A percentile compares a stretch with the other conserved stretches of the same genome.
phyloP scores from a whole-genome alignment of 1,140 invertebrate genomes.

The Ylistrum balloti region DNA sequence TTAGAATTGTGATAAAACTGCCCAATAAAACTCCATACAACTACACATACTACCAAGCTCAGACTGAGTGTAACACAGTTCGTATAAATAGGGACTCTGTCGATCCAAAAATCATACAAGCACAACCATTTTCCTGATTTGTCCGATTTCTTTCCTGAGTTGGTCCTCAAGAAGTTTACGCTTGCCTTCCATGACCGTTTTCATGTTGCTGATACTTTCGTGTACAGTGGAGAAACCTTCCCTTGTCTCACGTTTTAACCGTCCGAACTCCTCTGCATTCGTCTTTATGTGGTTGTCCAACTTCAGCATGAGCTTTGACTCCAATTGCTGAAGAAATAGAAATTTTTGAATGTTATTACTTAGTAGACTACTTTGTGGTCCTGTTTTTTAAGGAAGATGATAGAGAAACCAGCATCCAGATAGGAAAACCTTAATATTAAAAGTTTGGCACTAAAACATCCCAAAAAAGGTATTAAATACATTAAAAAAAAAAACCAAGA shows the following conservation, averaged over 20 bases:
- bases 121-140: slow-evolving; percentile 77
- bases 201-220: slow-evolving; percentile 81
- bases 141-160: slow-evolving; percentile 80
- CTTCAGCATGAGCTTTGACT: slow-evolving; percentile 70
- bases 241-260: slow-evolving; percentile 78
- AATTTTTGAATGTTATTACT: neutral
- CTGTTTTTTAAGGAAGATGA: too few relatives aligned
- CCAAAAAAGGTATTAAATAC: too few relatives aligned
- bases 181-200: slow-evolving; percentile 81
- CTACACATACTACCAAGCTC: too few relatives aligned
- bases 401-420: too few relatives aligned
- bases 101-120: slow-evolving; percentile 59
- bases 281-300: slow-evolving; percentile 70
- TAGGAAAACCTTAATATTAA: too few relatives aligned
- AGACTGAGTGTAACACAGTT: neutral
- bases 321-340: slow-evolving; percentile 68
- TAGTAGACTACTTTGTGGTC: too few relatives aligned
- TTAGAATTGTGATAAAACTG: too few relatives aligned
- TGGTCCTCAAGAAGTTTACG: slow-evolving; percentile 80
- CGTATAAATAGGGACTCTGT: neutral
- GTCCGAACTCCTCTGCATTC: slow-evolving; percentile 76
- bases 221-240: slow-evolving; percentile 81
- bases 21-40: too few relatives aligned
- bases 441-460: too few relatives aligned
- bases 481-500: too few relatives aligned